Base-by-base conservation (phyloP, 2,797 vertebrate genomes). In the Lutjanus campechanus region DNA sequence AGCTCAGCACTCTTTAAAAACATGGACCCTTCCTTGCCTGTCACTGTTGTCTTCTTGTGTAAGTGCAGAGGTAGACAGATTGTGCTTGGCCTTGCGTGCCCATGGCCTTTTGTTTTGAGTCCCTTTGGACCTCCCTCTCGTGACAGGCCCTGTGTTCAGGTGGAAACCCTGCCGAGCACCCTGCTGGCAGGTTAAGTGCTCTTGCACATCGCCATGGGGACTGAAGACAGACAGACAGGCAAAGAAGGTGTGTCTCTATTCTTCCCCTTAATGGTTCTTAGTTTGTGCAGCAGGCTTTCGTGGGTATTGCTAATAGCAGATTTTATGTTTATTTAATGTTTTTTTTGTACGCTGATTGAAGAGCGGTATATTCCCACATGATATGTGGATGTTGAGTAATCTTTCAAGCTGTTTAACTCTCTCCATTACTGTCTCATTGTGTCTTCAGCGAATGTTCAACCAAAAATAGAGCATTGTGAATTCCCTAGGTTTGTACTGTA, bases 111-210 rank as follows among this genome's bases (percentile, higher is more conserved):
- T 92, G 91, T 93, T 91, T 89, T 41, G 19, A 20, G 86, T 94
- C 93, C 91, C 92, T 1, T 58, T 2, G 87, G 95, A 91, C 89
- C 83, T 77, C 86, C 87, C 77, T 92, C 91, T 93, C 93, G 92
- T 95, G 95, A 95, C 93, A 90, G 92, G 85, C 82, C 76, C 72
- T 67, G 92, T 92, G 92, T 90, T 91, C 80, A 91, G 93, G 91
- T 93, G 89, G 88, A 86, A 82, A 77, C 84, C 91, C 92, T 36
- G 84, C 84, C 7, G 89, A 73, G 91, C 76, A 5, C 76, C 94
- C 92, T 83, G 91, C 92, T 89, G 91, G 82, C 88, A 88, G 94
- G 95, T 94, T 95, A 95, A 96, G 94, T 94, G 94, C 92, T 93
- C 89, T 79, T 76, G 89, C 90, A 84, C 90, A 82, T 94, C 86